Percentiles rank a stretch among this genome's conserved stretches.
These are phyloP conservation scores for Oppia nitens DNA, from an alignment of 1,140 invertebrate genomes.

Conservation along the genomic window DNA sequence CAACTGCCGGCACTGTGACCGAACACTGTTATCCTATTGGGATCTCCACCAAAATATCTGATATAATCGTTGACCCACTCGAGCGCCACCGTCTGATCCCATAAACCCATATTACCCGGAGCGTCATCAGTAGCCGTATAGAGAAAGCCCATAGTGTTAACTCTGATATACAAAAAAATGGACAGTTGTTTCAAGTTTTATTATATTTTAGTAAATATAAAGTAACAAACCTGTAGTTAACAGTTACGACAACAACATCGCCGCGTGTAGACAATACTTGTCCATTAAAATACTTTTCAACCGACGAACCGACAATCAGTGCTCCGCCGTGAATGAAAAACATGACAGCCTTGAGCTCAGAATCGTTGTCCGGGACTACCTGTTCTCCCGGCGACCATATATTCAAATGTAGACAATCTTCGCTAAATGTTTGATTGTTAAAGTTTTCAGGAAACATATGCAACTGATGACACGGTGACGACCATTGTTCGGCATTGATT, in stretches of 20 bases:
- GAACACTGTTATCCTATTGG: conserved; percentile 27
- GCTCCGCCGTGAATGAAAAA: conserved; percentile 17
- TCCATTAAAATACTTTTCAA: conserved; percentile 34
- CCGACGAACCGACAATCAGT: conserved; percentile 4
- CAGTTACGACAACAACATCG: conserved; percentile 36
- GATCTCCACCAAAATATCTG: conserved; percentile 23
- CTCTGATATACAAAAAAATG: too few species aligned
- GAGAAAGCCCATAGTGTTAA: too few species aligned
- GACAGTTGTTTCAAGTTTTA: too few species aligned
- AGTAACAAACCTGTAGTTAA: conserved; percentile 33
- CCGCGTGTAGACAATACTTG: conserved; percentile 61
- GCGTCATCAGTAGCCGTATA: neutral
- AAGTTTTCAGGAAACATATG: too few species aligned
- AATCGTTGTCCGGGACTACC: too few species aligned
- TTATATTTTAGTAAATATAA: conserved; percentile 12
- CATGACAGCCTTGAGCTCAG: too few species aligned
- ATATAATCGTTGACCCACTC: conserved; percentile 29
- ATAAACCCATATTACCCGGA: neutral
- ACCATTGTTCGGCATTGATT: too few species aligned
- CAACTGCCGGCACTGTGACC: conserved; percentile 28
- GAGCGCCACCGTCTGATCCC: neutral
- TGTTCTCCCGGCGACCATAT: conserved; percentile 24
- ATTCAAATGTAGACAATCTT: conserved; percentile 29
- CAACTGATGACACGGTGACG: too few species aligned
- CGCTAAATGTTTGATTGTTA: neutral